Base-by-base conservation (phyloP, 2,113 vertebrate species). In the Scalopus aquaticus region DNA sequence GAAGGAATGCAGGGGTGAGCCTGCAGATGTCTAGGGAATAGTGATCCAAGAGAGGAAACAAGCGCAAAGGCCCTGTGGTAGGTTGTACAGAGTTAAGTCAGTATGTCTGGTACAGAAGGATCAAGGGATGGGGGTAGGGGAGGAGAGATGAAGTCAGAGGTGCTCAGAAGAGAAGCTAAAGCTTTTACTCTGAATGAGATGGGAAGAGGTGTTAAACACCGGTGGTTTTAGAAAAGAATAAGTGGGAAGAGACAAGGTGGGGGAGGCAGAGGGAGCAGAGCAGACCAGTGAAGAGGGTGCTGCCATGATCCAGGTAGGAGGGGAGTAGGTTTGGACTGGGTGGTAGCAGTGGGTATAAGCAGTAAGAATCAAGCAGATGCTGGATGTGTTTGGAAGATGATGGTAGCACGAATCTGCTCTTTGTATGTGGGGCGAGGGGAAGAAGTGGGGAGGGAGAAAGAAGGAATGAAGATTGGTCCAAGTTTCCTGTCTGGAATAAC, bases 291-390 rank as follows among this genome's bases (percentile, higher is more conserved):
- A 30, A 17, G 19, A 26, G 26, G 11, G 16, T 4, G 8, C 74
- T 9, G 2, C 5, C 9, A 2, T 37, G 1, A n/a, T 1, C 24
- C 24, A 0, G 42, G 12, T 28, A 24, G 7, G 65, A n/a, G 39
- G 1, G 1, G 9, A 0, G 0, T 5, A 2, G 28, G 22, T 30
- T 35, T 42, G 39, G 42, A 24, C 58, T 54, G 13, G 9, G 35
- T 15, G 1, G 58, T 26, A 30, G 20, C 77, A 32, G 49, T 51
- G 49, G 49, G 37, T 0, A 1, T 1, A 11, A n/a, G n/a, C 84
- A 13, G 49, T 42, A 28, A 92, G 78, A 35, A 67, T 64, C 20
- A 42, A 46, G 28, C 54, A 78, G 44, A 22, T 77, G 1, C 69
- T 16, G 16, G 8, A 4, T 30, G 15, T 12, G 9, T 30, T 78